Percentiles rank a stretch among this genome's conserved stretches.
phyloP scores from a whole-genome alignment of 2,888 invertebrate species.

The Taphrorychus bicolor region DNA sequence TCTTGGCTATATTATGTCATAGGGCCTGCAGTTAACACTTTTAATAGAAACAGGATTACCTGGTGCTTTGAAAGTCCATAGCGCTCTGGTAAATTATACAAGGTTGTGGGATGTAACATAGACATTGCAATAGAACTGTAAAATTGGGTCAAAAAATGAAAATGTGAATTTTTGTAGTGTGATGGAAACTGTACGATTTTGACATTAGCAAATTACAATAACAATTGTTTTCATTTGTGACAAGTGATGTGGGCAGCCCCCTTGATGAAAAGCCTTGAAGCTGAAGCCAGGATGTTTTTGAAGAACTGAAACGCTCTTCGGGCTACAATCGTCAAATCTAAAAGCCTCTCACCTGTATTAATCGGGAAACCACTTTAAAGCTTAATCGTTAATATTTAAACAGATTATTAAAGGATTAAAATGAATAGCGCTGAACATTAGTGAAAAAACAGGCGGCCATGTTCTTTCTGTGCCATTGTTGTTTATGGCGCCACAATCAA shows the following conservation, averaged over 20 bases:
- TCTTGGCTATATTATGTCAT: too few species aligned
- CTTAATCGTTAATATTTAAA: too few species aligned
- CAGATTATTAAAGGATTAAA: too few species aligned
- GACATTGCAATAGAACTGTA: not conserved
- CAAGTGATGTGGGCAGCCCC: too few species aligned
- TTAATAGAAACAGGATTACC: not conserved
- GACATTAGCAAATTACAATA: conserved; percentile 14
- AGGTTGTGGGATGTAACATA: not conserved
- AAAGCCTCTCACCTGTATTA: too few species aligned
- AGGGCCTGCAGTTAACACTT: not conserved
- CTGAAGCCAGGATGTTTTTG: too few species aligned
- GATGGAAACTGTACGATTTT: conserved; percentile 25
- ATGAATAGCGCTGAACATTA: too few species aligned
- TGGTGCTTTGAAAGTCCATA: not conserved
- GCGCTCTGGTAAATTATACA: not conserved
- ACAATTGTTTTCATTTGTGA: too few species aligned
- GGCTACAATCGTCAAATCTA: too few species aligned
- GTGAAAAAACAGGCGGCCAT: conserved; percentile 45
- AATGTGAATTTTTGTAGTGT: not conserved
- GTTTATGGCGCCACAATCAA: conserved; percentile 35
- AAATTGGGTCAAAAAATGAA: not conserved
- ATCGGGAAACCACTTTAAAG: too few species aligned
- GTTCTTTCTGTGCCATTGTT: conserved; percentile 37
- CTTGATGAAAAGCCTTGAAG: too few species aligned
- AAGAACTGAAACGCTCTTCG: too few species aligned